Evolutionary conservation across 2,888 invertebrate species (phyloP), one percentile per base, ranked within the genome.

Genomic region (Seira ritae): DNA sequence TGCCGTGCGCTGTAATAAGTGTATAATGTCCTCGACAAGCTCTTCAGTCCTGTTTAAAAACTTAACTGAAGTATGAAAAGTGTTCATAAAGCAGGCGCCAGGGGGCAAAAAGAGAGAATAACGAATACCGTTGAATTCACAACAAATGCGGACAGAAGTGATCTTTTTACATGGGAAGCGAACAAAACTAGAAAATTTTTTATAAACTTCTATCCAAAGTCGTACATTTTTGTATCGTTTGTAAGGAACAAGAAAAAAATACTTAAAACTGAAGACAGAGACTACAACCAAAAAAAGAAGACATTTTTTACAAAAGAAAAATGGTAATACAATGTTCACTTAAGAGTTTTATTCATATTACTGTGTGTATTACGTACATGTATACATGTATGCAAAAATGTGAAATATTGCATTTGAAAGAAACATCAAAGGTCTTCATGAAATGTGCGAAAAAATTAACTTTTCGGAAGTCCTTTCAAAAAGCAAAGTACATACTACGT

Each of bases 341-440:
- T 55, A 1, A 55, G 3, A 17, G 55, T 12, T 55, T 55, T 55
- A 55, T 55, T 55, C 55, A 1, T 55, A 55, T 31, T 55, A 55
- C 55, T 55, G 55, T 31, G 31, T 8, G 31, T 55, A 55, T 55
- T 55, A 55, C 55, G 3, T 1, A 55, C 3, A 55, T n/a, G n/a
- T n/a, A n/a, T n/a, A n/a, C n/a, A n/a, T n/a, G n/a, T n/a, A 31
- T 31, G 31, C 31, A 31, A 55, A 42, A 12, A 55, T 55, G 55
- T 17, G 12, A 55, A 55, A 17, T 8, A n/a, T 55, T 55, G 55
- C 55, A 55, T 55, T 42, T 42, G 31, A 24, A 23, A 12, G 23
- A n/a, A 67, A 8, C 69, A 42, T 37, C 24, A 42, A 42, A 69
- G 20, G 42, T 69, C 69, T 69, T 69, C 69, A 69, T 67, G 20